Base-by-base conservation (phyloP, 2,797 vertebrate genomes). In the Cossypha heuglini region DNA sequence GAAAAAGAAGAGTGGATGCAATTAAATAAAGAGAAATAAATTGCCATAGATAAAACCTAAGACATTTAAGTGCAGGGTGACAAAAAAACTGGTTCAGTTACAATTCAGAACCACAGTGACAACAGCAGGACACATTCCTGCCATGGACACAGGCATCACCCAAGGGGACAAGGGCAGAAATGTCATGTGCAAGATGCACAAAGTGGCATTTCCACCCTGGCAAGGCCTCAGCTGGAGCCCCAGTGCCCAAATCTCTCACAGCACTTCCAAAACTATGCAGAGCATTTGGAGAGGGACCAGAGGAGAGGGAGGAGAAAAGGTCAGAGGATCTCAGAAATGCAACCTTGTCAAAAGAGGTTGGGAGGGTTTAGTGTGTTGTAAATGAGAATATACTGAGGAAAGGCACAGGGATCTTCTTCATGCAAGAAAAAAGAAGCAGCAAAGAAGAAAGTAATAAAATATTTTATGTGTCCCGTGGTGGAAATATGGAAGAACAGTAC, bases 191-290 rank as follows among this genome's bases (percentile, higher is more conserved):
- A 22, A 91, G 95, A 88, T 91, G 75, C 10, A 29, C 45, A 20
- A 51, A 90, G 87, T 88, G 93, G 49, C 84, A 81, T 85, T 87
- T 94, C 68, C 67, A 86, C 63, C 18, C 46, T 77, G 94, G 81
- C 93, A 26, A 51, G 38, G 28, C 31, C 55, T 92, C 26, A 35
- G 42, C 71, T 85, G 81, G 17, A 71, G 43, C 31, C 20, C 7
- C 0, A 0, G 16, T 38, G 71, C 28, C 71, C 95, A 73, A 52
- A 91, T 66, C 74, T 28, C 35, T 28, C 2, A 4, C 0, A 1
- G 61, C 63, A 17, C 91, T 92, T 93, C 63, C 83, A 25, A 37
- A 93, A 74, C 20, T 49, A 88, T 86, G 35, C 29, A 2, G 43
- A 88, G 54, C 57, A 37, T 71, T 72, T 93, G 82, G 75, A 93